Conservation (phyloP, 2,797 vertebrate genomes). For the Pelodytes ibericus region DNA sequence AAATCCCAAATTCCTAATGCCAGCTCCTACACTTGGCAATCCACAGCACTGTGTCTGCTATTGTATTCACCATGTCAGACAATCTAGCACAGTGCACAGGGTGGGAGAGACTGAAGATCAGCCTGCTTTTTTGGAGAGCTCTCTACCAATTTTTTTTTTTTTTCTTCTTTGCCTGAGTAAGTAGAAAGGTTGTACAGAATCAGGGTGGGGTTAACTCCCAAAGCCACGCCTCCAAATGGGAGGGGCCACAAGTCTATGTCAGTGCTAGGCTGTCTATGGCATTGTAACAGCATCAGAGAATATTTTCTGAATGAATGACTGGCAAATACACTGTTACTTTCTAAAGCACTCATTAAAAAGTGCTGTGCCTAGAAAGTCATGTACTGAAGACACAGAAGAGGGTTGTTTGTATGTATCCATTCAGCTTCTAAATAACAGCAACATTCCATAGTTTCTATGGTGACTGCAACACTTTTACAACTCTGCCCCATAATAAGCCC, state of each 20-base stretch:
- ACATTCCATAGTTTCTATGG: too few relatives aligned
- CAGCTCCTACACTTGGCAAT: constrained; percentile 28
- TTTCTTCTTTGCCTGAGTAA: constrained; percentile 38
- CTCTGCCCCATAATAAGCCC: too few relatives aligned
- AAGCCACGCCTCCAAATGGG: constrained; percentile 7
- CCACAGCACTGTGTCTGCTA: constrained; percentile 13
- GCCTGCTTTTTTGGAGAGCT: constrained; percentile 4
- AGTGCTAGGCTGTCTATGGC: background rate
- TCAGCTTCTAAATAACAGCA: too few relatives aligned
- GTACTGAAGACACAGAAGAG: too few relatives aligned
- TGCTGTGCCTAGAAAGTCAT: too few relatives aligned
- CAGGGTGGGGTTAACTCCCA: constrained; percentile 13
- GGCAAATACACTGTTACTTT: background rate
- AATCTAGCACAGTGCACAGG: constrained; percentile 39
- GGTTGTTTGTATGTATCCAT: too few relatives aligned
- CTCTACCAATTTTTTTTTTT: too few relatives aligned
- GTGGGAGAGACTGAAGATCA: constrained; percentile 26
- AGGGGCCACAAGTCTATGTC: background rate
- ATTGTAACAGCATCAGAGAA: background rate
- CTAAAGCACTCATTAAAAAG: background rate
- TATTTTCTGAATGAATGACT: background rate
- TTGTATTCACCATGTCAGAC: background rate
- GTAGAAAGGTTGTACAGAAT: constrained; percentile 20
- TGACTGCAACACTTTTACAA: too few relatives aligned
- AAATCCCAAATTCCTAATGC: constrained; percentile 29